These are phyloP conservation scores for Spheniscus humboldti DNA, from an alignment of 2,797 vertebrate species.

Conservation along the genomic window DNA sequence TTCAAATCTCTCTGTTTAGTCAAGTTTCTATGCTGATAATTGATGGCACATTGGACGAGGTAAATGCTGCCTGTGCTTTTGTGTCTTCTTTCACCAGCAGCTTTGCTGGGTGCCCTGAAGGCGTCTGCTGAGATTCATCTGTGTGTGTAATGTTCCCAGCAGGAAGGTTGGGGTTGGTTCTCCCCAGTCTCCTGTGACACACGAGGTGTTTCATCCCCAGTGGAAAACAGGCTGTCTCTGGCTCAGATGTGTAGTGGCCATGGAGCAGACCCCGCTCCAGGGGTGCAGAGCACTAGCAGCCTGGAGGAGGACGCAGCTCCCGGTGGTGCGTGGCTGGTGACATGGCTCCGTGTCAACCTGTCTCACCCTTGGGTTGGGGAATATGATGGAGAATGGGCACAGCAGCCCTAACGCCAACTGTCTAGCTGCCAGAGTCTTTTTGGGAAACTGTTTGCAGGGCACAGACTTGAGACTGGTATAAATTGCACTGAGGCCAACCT, in stretches of 20 bases:
- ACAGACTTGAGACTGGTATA: not conserved
- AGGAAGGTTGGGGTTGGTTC: not conserved
- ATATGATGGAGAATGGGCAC: not conserved
- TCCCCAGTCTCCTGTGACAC: not conserved
- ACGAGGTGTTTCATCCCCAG: not conserved
- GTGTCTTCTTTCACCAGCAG: not conserved
- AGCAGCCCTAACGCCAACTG: not conserved
- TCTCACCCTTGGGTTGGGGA: not conserved
- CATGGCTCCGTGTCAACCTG: not conserved
- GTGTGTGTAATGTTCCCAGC: not conserved
- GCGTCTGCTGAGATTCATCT: not conserved
- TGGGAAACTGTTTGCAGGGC: not conserved
- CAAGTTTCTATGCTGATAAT: not conserved
- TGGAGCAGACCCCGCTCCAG: not conserved
- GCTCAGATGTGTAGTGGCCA: rapidly evolving
- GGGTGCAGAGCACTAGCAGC: not conserved
- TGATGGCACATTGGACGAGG: not conserved
- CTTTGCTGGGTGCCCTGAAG: not conserved
- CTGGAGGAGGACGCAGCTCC: not conserved
- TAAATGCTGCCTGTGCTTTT: not conserved
- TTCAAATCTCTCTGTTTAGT: not conserved
- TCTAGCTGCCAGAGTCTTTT: not conserved
- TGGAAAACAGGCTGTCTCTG: not conserved
- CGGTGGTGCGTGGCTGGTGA: not conserved
- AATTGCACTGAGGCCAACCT: not conserved